Base-by-base conservation (phyloP, 1,140 invertebrate genomes). In the Heliothis subflexa region DNA sequence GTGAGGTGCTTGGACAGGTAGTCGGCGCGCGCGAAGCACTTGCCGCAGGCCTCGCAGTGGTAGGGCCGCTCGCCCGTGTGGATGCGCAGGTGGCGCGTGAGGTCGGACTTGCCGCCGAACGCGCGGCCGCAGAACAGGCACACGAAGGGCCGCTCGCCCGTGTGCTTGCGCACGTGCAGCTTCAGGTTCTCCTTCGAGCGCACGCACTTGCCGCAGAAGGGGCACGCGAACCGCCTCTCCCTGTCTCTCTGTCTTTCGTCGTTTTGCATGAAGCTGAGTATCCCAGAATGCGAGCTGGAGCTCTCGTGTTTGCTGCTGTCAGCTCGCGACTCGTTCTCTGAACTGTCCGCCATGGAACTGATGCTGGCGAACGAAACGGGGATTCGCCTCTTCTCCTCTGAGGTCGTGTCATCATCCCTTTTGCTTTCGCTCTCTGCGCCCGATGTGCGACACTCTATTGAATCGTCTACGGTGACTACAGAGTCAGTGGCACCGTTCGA, bases 1-100 rank as follows among this genome's bases (percentile, higher is more conserved):
- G 97, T 98, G 76, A 98, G 95, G 91, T 98, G 98, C 93, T 98
- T 98, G 79, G 97, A 98, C n/a, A 98, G 96, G 86, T 98, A 98
- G 88, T 98, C 98, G 40, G 97, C 98, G 10, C 98, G 94, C 11
- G 97, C 98, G 94, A 98, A 98, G 89, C 97, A 98, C 90, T 98
- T 98, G 81, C 97, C 97, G 93, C 98, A 98, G 90, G 97, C 97
- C 91, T 98, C 97, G 93, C 98, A 98, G 87, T 98, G 98, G 91
- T 97, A 99, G 59, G 97, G 98, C 85, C 97, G 95, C 90, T 98
- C 97, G 28, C 97, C 98, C 0, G 97, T 98, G 91, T 98, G 97
- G 68, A 98, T 98, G 70, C 97, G 95, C 47, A 98, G 94, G 88
- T 98, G 98, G 10, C 98, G 96, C 0, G 97, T 98, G 71, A 98